A percentile compares a stretch with the other conserved stretches of the same genome.
phyloP scores from a whole-genome alignment of 35 echinoderm and acorn worm genomes.

The Apostichopus californicus region DNA sequence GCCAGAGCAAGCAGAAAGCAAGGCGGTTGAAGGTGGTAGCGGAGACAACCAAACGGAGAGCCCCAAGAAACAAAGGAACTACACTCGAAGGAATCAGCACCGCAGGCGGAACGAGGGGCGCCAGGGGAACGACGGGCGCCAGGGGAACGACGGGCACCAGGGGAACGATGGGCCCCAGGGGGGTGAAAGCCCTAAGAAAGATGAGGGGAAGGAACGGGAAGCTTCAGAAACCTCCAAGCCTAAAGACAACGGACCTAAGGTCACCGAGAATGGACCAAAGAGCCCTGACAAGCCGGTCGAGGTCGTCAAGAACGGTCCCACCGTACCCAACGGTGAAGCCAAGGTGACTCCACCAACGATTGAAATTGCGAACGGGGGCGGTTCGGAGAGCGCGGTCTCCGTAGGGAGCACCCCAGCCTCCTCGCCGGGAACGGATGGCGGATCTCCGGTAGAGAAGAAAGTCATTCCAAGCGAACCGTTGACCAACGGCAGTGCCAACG shows the following conservation, averaged over 20 bases:
- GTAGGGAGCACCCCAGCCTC: conserved; percentile 19
- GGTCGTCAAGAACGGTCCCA: conserved; percentile 20
- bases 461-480: conserved; percentile 15
- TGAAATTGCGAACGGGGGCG: neutral
- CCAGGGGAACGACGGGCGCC: conserved; percentile 12
- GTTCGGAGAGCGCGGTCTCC: neutral
- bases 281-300: neutral
- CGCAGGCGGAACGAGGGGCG: neutral
- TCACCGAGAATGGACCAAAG: conserved; percentile 16
- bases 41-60: neutral
- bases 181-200: neutral
- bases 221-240: neutral
- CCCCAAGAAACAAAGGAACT: conserved; percentile 28
- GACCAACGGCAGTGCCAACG: neutral
- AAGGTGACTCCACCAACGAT: neutral
- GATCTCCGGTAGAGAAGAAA: neutral
- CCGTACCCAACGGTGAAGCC: neutral
- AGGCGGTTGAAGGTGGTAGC: neutral
- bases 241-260: conserved; percentile 20
- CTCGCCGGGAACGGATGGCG: neutral
- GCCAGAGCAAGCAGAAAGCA: neutral
- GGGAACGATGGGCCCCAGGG: neutral
- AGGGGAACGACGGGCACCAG: neutral
- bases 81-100: conserved; percentile 17
- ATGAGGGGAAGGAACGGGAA: neutral